These are phyloP conservation scores for Oreohelix idahoensis DNA, from an alignment of 1,140 invertebrate genomes.

Conservation along the genomic window DNA sequence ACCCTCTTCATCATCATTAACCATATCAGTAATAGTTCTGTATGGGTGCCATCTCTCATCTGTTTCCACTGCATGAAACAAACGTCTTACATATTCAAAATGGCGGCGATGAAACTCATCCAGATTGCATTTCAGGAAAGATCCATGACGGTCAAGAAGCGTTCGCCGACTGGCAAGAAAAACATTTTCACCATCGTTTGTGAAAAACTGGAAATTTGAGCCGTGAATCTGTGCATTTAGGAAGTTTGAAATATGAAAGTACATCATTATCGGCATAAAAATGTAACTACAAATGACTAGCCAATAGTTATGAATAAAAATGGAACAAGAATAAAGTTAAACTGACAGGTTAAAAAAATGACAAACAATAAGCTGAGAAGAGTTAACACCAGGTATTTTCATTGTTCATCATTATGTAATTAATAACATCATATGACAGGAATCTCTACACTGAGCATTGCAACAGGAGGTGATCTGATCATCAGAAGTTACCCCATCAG, in stretches of 20 bases:
- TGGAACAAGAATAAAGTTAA: too few relatives aligned
- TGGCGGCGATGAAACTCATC: constrained; percentile 12
- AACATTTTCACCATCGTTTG: constrained; percentile 11
- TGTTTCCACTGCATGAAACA: neutral
- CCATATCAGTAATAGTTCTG: neutral
- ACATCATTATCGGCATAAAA: neutral
- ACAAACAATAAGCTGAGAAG: too few relatives aligned
- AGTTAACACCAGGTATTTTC: too few relatives aligned
- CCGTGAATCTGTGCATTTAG: constrained; percentile 4
- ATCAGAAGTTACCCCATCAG: too few relatives aligned
- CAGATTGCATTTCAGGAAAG: constrained; percentile 25
- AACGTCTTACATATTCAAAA: neutral
- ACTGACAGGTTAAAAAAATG: too few relatives aligned
- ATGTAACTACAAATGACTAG: neutral
- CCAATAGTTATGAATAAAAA: too few relatives aligned
- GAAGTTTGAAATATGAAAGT: neutral
- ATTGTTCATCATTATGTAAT: too few relatives aligned
- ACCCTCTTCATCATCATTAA: neutral
- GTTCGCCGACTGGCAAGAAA: neutral
- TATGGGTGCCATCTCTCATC: constrained; percentile 3
- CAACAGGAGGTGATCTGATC: too few relatives aligned
- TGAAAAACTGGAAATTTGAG: constrained; percentile 25
- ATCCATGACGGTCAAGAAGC: neutral
- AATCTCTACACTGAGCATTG: too few relatives aligned
- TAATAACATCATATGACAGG: too few relatives aligned